These are phyloP conservation scores for Leptinotarsa juncta DNA, from an alignment of 2,888 invertebrate genomes.

Conservation along the genomic window DNA sequence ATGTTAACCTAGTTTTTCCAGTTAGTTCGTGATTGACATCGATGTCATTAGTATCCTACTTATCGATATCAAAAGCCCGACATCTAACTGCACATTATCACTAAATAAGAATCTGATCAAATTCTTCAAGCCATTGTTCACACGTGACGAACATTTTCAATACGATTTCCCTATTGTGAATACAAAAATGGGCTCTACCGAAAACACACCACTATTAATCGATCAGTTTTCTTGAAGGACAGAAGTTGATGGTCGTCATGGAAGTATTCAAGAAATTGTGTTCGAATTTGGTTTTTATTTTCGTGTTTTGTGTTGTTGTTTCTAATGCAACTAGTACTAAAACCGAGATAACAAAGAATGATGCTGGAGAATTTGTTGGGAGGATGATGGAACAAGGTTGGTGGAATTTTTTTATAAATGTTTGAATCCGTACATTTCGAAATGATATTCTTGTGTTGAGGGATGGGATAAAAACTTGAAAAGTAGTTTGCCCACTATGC, in stretches of 20 bases:
- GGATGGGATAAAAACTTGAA: no score
- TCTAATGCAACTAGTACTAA: slow-evolving; percentile 22
- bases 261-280: neutral
- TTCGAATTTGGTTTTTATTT: slow-evolving; percentile 21
- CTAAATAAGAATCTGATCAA: slow-evolving; percentile 33
- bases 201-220: slow-evolving; percentile 13
- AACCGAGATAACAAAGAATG: neutral
- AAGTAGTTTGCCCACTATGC: no score
- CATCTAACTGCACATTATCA: slow-evolving; percentile 24
- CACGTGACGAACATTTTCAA: slow-evolving; percentile 37
- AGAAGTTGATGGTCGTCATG: slow-evolving; percentile 14
- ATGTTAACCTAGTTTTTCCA: slow-evolving; percentile 9
- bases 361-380: slow-evolving; percentile 37
- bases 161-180: slow-evolving; percentile 27
- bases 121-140: slow-evolving; percentile 35
- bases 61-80: slow-evolving; percentile 22
- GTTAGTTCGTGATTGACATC: slow-evolving; percentile 21
- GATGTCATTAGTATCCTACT: slow-evolving; percentile 23
- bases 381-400: slow-evolving; percentile 49
- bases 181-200: slow-evolving; percentile 36
- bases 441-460: no score
- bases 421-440: no score
- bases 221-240: neutral
- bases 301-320: slow-evolving; percentile 26
- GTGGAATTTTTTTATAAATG: neutral